Evolutionary conservation across 2,113 vertebrate species (phyloP).

Genomic region (Dasyurus viverrinus): DNA sequence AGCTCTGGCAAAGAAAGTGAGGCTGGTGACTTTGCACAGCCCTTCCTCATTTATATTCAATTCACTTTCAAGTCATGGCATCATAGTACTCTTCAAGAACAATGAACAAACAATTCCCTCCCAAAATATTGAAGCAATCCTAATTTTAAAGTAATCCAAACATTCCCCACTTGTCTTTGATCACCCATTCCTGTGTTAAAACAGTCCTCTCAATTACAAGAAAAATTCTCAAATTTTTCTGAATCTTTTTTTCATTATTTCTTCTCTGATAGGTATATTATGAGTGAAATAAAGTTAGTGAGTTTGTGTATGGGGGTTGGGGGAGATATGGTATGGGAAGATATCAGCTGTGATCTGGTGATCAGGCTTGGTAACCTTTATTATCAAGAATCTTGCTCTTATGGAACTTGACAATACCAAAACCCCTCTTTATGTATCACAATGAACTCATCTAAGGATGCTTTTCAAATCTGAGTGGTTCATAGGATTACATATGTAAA

Average conservation of each 20-base stretch:
- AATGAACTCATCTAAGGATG: background rate
- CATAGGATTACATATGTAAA: background rate
- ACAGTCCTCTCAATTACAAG: conserved; percentile 47
- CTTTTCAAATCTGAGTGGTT: background rate
- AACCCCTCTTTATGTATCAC: background rate
- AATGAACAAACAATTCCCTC: too few species aligned
- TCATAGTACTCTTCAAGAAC: too few species aligned
- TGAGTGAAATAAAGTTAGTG: background rate
- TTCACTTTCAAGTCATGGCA: too few species aligned
- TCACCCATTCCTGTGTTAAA: background rate
- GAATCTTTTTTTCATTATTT: conserved; percentile 68
- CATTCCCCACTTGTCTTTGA: background rate
- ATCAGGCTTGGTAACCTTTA: background rate
- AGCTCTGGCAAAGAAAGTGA: too few species aligned
- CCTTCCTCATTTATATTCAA: too few species aligned
- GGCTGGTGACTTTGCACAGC: too few species aligned
- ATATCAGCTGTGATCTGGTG: background rate
- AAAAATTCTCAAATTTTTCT: conserved; percentile 81
- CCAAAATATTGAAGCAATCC: background rate
- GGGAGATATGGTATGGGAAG: background rate
- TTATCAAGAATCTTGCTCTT: background rate
- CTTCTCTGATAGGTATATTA: conserved; percentile 22
- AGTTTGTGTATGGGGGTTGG: background rate
- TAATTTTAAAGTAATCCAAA: background rate
- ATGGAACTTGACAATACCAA: background rate